Conservation (phyloP, 2,888 invertebrate genomes). For the Drosophila nigritarsus region DNA sequence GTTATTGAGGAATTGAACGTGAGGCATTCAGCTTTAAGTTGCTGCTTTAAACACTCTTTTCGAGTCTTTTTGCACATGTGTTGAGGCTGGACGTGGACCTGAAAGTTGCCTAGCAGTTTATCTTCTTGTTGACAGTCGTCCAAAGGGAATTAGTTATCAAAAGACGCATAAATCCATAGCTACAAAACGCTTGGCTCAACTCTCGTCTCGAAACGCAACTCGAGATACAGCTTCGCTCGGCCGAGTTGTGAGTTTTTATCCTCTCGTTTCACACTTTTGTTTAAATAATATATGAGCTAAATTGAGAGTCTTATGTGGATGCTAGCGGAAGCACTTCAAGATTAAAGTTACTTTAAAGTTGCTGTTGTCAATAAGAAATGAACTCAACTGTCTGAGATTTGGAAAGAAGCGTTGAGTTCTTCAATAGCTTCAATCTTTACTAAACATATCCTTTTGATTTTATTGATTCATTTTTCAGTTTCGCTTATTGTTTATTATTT, state of each 20-base stretch:
- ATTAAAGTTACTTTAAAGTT: constrained; percentile 8
- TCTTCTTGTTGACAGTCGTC: constrained; percentile 80
- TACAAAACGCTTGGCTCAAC: constrained; percentile 34
- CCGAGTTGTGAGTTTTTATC: constrained; percentile 7
- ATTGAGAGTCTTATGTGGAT: constrained; percentile 34
- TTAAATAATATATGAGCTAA: constrained; percentile 68
- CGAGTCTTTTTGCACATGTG: constrained; percentile 25
- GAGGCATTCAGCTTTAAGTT: constrained; percentile 31
- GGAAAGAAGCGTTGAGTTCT: not conserved
- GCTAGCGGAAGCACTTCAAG: constrained; percentile 9
- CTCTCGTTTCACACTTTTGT: constrained; percentile 23
- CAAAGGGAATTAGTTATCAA: constrained; percentile 82
- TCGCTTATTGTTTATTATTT: not conserved
- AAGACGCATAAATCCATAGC: constrained; percentile 76
- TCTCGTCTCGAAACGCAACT: constrained; percentile 13
- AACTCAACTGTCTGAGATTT: not conserved
- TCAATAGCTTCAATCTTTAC: not conserved
- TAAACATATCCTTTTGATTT: not conserved
- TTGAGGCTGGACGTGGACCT: constrained; percentile 4
- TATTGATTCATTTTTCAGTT: not conserved
- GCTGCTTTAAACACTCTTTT: constrained; percentile 2
- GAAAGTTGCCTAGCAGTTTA: constrained; percentile 67
- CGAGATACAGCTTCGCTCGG: constrained; percentile 7
- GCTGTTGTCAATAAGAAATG: not conserved
- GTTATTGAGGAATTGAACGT: constrained; percentile 5